A percentile compares a stretch with the other conserved stretches of the same genome.
phyloP scores from a whole-genome alignment of 2,113 vertebrate genomes.

The Ursus arctos region DNA sequence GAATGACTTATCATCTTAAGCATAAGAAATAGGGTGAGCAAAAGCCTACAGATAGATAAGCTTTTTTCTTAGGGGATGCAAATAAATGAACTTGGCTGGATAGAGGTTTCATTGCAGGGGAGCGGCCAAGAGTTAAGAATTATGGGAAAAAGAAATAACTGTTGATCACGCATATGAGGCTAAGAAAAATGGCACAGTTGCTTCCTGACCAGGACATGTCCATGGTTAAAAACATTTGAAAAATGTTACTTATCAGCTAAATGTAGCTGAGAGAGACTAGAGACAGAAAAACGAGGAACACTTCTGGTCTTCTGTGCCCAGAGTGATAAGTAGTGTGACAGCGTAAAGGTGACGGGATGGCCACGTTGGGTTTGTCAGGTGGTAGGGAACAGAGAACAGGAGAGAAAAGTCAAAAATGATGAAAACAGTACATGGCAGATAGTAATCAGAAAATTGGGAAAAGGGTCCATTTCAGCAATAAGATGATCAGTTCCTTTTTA shows the following conservation, averaged over 20 bases:
- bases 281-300: neutral
- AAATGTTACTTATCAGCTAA: neutral
- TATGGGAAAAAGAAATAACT: slow-evolving; percentile 1
- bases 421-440: neutral
- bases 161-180: neutral
- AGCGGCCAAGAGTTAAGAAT: slow-evolving; percentile 32
- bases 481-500: neutral
- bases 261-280: neutral
- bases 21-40: neutral
- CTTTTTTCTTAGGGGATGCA: neutral
- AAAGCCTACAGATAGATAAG: neutral
- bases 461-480: neutral
- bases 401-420: neutral
- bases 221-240: slow-evolving; percentile 23
- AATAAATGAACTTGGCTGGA: neutral
- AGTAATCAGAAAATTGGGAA: neutral
- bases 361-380: neutral
- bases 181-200: neutral
- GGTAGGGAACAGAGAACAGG: neutral
- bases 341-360: neutral
- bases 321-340: neutral
- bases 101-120: neutral
- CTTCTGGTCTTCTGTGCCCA: slow-evolving; percentile 38
- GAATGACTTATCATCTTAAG: neutral
- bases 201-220: neutral